phyloP scores from a whole-genome alignment of 1,140 invertebrate species.

The Agraylea sexmaculata region DNA sequence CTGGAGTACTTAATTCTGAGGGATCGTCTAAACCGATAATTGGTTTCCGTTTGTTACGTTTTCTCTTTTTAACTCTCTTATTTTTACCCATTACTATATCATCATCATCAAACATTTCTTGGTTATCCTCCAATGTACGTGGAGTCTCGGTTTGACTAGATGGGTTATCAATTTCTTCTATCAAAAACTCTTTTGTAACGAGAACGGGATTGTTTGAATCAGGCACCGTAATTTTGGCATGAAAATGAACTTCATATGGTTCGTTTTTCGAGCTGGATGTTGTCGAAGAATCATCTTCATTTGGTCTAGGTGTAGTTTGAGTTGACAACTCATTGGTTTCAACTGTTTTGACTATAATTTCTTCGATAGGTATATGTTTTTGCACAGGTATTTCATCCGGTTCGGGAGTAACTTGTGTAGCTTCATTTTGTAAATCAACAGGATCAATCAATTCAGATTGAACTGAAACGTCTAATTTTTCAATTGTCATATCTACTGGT shows the following conservation, averaged over 20 bases:
- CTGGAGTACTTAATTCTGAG: slow-evolving; percentile 28
- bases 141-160: slow-evolving; percentile 5
- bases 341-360: slow-evolving; percentile 17
- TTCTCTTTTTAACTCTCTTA: slow-evolving; percentile 33
- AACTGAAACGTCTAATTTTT: slow-evolving; percentile 28
- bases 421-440: slow-evolving; percentile 15
- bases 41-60: slow-evolving; percentile 27
- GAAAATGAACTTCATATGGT: slow-evolving; percentile 49
- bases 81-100: slow-evolving; percentile 26
- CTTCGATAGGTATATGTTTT: slow-evolving; percentile 17
- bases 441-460: slow-evolving; percentile 25
- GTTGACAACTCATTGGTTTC: slow-evolving; percentile 30
- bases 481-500: slow-evolving; percentile 24
- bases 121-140: slow-evolving; percentile 8
- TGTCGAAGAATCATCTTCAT: slow-evolving; percentile 23
- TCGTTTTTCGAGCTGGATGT: slow-evolving; percentile 42
- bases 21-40: slow-evolving; percentile 22
- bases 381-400: slow-evolving; percentile 23
- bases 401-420: slow-evolving; percentile 20
- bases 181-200: slow-evolving; percentile 17
- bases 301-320: slow-evolving; percentile 34
- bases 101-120: slow-evolving; percentile 16
- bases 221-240: slow-evolving; percentile 47
- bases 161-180: slow-evolving; percentile 14
- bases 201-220: slow-evolving; percentile 27